Evolutionary conservation across 2,113 vertebrate species (phyloP), one percentile per base, ranked within the genome.

Genomic region (Rousettus leschenaultii): DNA sequence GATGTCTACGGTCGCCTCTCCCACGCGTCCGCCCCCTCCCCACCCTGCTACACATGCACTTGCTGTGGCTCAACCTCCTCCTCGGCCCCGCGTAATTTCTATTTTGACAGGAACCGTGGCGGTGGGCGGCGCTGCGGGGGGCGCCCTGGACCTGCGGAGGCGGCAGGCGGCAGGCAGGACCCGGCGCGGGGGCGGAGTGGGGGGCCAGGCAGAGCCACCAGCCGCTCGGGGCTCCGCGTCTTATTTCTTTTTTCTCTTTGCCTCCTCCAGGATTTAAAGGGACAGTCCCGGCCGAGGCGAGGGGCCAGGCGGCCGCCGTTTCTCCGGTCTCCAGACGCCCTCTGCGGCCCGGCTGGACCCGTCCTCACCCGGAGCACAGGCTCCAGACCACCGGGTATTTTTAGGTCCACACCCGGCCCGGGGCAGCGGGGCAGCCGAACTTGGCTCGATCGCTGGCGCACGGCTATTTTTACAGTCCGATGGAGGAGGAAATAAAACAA

Each of bases 241-340:
- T 97, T 89, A 95, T 96, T 91, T 92, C 85, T 94, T 97, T 90
- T 97, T 96, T 89, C 97, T 92, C 96, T 95, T 95, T 96, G 80
- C 95, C 96, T 98, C 96, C 96, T 95, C 43, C 65, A 96, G 96
- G 66, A 90, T 98, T 98, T 93, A 96, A 95, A 98, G 97, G 97
- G 91, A 95, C 96, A 96, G 86, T 83, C 87, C 87, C 6, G 88
- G 93, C 85, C 89, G 38, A 57, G 70, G 40, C 83, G 51, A 71
- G 92, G 89, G 95, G 77, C 86, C 87, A 86, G 90, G 71, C 71
- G 92, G 78, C 89, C 78, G 53, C 74, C 33, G 92, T 95, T 97
- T 97, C 92, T 77, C 92, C 68, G 95, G 97, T 98, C 97, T 98
- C 97, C 97, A 96, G 96, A 98, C 97, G 97, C 97, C 97, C 96